Percentiles rank a stretch among this genome's conserved stretches.
phyloP scores from a whole-genome alignment of 2,113 vertebrate genomes.

The Prinia subflava region DNA sequence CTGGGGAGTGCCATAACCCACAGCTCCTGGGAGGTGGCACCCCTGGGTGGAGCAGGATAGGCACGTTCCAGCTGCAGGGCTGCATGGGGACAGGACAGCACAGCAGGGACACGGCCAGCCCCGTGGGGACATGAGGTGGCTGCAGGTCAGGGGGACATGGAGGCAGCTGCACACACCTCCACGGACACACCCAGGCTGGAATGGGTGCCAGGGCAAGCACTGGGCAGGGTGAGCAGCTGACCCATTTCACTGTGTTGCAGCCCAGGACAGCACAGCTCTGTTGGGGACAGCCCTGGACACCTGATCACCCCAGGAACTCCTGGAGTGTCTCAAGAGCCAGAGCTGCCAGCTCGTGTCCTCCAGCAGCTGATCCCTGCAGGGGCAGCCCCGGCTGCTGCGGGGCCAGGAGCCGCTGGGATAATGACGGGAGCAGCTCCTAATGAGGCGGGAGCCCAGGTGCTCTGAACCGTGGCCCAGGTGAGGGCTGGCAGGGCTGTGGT shows the following conservation, averaged over 20 bases:
- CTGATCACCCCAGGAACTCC: neutral
- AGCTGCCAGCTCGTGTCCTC: neutral
- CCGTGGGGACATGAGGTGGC: neutral
- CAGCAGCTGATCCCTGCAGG: neutral
- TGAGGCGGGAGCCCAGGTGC: neutral
- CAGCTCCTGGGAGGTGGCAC: neutral
- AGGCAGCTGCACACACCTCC: neutral
- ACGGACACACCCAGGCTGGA: accelerated
- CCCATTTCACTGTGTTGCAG: accelerated
- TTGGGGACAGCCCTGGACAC: neutral
- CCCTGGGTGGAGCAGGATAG: neutral
- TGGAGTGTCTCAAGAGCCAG: accelerated
- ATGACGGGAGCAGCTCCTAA: neutral
- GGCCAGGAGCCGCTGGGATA: neutral
- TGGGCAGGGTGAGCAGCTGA: no score
- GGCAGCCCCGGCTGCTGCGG: neutral
- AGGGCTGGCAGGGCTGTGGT: neutral
- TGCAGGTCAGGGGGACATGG: neutral
- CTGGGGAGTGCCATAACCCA: neutral
- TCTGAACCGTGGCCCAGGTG: neutral
- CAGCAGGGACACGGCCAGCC: neutral
- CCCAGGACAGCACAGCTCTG: neutral
- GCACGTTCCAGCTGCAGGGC: neutral
- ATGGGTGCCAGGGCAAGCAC: accelerated
- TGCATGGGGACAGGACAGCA: neutral